Evolutionary conservation across 2,888 invertebrate species (phyloP).

Genomic region (Phaedon cochleariae): DNA sequence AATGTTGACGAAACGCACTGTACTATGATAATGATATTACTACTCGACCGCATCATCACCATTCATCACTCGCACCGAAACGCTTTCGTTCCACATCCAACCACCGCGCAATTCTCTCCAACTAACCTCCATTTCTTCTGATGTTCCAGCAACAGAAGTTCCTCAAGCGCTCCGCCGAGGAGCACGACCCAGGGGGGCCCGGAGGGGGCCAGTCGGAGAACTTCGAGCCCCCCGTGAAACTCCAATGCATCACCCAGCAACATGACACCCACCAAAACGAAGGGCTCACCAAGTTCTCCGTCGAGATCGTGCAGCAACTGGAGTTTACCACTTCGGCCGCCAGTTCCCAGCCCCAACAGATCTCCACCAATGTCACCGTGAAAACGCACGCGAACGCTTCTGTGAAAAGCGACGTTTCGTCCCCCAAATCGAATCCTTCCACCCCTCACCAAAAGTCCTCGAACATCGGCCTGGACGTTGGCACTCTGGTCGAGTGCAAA

Average conservation of each 20-base stretch:
- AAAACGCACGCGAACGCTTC: constrained; percentile 79
- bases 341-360: constrained; percentile 88
- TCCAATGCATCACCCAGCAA: constrained; percentile 69
- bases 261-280: constrained; percentile 63
- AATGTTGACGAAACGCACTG: no score
- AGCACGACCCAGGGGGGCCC: constrained; percentile 66
- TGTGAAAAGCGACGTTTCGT: constrained; percentile 68
- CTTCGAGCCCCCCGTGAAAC: constrained; percentile 81
- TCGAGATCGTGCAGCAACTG: constrained; percentile 91
- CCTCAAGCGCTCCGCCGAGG: constrained; percentile 76
- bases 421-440: constrained; percentile 65
- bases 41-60: no score
- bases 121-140: no score
- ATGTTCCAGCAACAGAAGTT: constrained; percentile 83
- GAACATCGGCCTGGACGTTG: constrained; percentile 66
- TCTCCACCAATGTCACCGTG: constrained; percentile 91
- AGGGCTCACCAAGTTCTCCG: constrained; percentile 79
- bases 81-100: neutral
- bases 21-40: no score
- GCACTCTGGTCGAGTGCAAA: constrained; percentile 78
- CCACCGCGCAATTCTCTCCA: neutral
- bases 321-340: constrained; percentile 90
- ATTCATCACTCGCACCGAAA: neutral
- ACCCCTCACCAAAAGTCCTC: constrained; percentile 57
- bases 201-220: constrained; percentile 55